These are phyloP conservation scores for Solenopsis invicta DNA, from an alignment of 1,140 invertebrate genomes.

Conservation along the genomic window DNA sequence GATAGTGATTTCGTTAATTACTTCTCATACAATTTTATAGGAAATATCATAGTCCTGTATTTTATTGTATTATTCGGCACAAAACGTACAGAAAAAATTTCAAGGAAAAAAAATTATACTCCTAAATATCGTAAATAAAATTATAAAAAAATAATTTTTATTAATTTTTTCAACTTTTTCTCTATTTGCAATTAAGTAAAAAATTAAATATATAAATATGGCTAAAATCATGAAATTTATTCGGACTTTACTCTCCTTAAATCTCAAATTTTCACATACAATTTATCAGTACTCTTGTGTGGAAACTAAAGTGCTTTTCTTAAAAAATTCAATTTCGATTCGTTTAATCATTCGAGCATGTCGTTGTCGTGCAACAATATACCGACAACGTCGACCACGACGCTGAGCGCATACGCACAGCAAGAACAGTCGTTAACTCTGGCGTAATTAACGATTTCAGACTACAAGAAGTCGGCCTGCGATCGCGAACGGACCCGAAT, in stretches of 20 bases:
- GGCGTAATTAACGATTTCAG: conserved; percentile 86
- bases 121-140: neutral
- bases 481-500: conserved; percentile 94
- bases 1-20: neutral
- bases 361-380: conserved; percentile 29
- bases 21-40: neutral
- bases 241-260: neutral
- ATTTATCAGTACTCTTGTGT: neutral
- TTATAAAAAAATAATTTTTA: neutral
- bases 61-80: neutral
- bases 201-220: neutral
- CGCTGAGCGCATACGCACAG: neutral
- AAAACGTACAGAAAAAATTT: neutral
- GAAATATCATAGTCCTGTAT: neutral
- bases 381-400: conserved; percentile 1
- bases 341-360: neutral
- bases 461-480: conserved; percentile 95
- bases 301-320: neutral
- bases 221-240: neutral
- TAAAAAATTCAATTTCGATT: conserved; percentile 29
- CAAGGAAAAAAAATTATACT: neutral
- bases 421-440: conserved; percentile 54
- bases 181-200: neutral
- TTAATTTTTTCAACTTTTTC: no score
- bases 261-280: neutral